These are phyloP conservation scores for Beaufortia kweichowensis DNA, from an alignment of 2,113 vertebrate genomes.

Conservation along the genomic window DNA sequence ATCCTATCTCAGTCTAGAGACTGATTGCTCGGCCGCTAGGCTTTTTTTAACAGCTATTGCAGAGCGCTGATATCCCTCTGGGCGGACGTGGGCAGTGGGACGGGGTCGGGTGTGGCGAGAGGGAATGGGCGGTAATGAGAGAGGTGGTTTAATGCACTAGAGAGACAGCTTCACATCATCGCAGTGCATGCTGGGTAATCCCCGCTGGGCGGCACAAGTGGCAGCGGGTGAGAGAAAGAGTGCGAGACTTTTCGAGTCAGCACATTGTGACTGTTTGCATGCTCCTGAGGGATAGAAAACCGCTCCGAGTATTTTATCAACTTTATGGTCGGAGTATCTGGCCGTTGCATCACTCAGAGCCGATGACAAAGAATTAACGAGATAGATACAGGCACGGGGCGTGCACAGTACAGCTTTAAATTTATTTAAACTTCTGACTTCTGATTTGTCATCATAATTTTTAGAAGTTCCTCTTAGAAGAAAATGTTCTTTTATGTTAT, in stretches of 20 bases:
- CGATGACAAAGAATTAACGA: conserved; percentile 33
- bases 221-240: conserved; percentile 9
- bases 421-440: too few relatives aligned
- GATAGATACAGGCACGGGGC: neutral
- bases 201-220: neutral
- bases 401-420: neutral
- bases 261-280: neutral
- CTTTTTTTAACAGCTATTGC: conserved; percentile 34
- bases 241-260: conserved; percentile 28
- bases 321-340: conserved; percentile 30
- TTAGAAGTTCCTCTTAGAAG: too few relatives aligned
- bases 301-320: conserved; percentile 34
- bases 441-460: too few relatives aligned
- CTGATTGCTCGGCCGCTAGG: conserved; percentile 29
- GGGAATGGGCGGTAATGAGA: conserved; percentile 39
- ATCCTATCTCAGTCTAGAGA: conserved; percentile 23
- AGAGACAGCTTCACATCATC: conserved; percentile 14
- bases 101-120: conserved; percentile 14
- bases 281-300: neutral
- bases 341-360: conserved; percentile 10
- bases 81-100: neutral
- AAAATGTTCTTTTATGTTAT: neutral
- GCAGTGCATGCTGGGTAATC: neutral
- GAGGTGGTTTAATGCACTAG: conserved; percentile 29
- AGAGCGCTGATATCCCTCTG: conserved; percentile 16